A percentile compares a stretch with the other conserved stretches of the same genome.
Conservation (phyloP, 2,888 invertebrate species). For the Dorcus parallelipipedus region DNA sequence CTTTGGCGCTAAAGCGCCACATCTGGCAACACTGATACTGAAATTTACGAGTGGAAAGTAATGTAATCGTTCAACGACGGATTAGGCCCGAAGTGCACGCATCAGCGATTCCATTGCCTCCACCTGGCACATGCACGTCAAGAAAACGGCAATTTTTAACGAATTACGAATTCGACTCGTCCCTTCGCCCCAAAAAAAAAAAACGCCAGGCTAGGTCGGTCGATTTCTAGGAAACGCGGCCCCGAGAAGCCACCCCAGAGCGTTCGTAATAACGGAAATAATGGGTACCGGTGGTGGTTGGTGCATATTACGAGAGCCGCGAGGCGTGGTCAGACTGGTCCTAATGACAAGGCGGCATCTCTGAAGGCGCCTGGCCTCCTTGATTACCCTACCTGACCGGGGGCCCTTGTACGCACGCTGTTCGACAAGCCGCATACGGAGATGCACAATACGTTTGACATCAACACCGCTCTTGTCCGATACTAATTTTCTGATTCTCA, state of each 20-base stretch:
- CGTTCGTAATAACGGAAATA: slow-evolving; percentile 16
- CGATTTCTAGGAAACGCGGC: slow-evolving; percentile 10
- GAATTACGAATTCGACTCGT: not conserved
- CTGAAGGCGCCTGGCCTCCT: slow-evolving; percentile 35
- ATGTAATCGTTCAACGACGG: too few relatives aligned
- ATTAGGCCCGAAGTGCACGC: too few relatives aligned
- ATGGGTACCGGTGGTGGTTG: slow-evolving; percentile 12
- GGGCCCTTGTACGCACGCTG: slow-evolving; percentile 22
- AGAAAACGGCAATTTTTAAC: not conserved
- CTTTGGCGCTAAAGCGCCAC: too few relatives aligned
- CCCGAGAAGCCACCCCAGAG: slow-evolving; percentile 14
- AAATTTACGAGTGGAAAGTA: too few relatives aligned
- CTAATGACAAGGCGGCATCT: slow-evolving; percentile 36
- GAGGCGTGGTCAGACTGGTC: slow-evolving; percentile 26
- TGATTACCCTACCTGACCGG: slow-evolving; percentile 28
- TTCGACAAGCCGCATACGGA: slow-evolving; percentile 20
- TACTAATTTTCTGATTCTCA: not conserved
- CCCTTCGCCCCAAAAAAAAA: too few relatives aligned
- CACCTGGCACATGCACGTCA: not conserved
- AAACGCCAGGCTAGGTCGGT: not conserved
- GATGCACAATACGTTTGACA: slow-evolving; percentile 9
- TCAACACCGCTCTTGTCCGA: not conserved
- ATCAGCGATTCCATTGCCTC: too few relatives aligned
- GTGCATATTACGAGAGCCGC: slow-evolving; percentile 6
- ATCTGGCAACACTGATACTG: too few relatives aligned